phyloP scores from a whole-genome alignment of 2,888 invertebrate species.

The Dorcus hopei region DNA sequence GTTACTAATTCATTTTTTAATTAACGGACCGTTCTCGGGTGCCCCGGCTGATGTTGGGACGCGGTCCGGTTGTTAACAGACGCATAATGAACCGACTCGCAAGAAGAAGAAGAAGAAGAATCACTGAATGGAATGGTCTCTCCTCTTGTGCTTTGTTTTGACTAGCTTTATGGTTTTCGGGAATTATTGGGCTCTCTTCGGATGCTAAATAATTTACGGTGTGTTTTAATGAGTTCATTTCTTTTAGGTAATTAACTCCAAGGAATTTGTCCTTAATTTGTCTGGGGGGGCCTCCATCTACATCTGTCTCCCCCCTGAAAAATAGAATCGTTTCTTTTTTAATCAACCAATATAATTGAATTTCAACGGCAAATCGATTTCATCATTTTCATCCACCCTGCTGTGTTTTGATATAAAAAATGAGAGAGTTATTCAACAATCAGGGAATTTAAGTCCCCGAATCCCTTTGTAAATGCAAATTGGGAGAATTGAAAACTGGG shows the following conservation, averaged over 20 bases:
- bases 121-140: slow-evolving; percentile 30
- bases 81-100: slow-evolving; percentile 19
- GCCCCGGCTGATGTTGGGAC: slow-evolving; percentile 37
- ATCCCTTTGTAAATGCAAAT: not conserved
- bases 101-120: too few species aligned
- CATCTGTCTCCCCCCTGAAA: too few species aligned
- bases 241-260: too few species aligned
- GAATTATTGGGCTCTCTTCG: slow-evolving; percentile 12
- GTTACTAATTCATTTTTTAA: slow-evolving; percentile 51
- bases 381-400: too few species aligned
- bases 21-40: slow-evolving; percentile 43
- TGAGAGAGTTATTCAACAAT: too few species aligned
- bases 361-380: too few species aligned
- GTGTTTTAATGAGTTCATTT: not conserved
- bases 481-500: not conserved
- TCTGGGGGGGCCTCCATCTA: too few species aligned
- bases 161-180: slow-evolving; percentile 36
- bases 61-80: slow-evolving; percentile 27
- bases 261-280: too few species aligned
- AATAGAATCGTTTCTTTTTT: too few species aligned
- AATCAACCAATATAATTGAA: too few species aligned
- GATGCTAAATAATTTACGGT: not conserved
- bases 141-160: slow-evolving; percentile 32
- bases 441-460: not conserved
- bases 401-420: too few species aligned